Base-by-base conservation (phyloP, 2,797 vertebrate genomes). In the Thalassophryne amazonica region DNA sequence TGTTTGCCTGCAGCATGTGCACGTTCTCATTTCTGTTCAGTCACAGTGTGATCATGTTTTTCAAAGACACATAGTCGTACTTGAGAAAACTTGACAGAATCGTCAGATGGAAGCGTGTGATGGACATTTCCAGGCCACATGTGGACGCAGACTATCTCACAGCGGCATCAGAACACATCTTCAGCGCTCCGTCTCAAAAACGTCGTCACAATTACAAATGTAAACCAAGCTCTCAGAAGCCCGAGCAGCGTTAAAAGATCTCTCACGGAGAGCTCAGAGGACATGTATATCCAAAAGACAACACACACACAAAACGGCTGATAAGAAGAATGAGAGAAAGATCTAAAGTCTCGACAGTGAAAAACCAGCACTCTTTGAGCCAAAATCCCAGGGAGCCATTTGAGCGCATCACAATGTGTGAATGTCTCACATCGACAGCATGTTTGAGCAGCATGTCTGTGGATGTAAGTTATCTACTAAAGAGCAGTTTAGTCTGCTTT, bases 71-170 rank as follows among this genome's bases (percentile, higher is more conserved):
- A 12, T 14, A 18, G n/a, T 3, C 17, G 3, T 35, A 19, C 3
- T 2, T 18, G 8, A 25, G 21, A 58, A 24, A 35, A 36, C 28
- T 24, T 31, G 25, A 19, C 13, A 38, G 35, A 39, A 48, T 3
- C 37, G 6, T 8, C 9, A 28, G 15, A 16, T n/a, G 11, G 20
- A 59, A 48, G 18, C 7, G 37, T 3, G 0, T 76, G 73, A 83
- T 25, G 3, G 77, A 77, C 61, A 3, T 76, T 75, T 80, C 49
- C 59, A 70, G 77, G 69, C 56, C 75, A 49, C 56, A 34, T 60
- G 52, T 62, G 69, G 69, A 68, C 60, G 36, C 42, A 9, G 2
- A 2, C 21, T 4, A 33, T 39, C 45, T 56, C 60, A 5, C 35
- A 2, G 3, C 7, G 3, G 14, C 27, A 33, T 57, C 52, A 23